Conservation (phyloP, 2,113 vertebrate genomes). For the Dascyllus trimaculatus region DNA sequence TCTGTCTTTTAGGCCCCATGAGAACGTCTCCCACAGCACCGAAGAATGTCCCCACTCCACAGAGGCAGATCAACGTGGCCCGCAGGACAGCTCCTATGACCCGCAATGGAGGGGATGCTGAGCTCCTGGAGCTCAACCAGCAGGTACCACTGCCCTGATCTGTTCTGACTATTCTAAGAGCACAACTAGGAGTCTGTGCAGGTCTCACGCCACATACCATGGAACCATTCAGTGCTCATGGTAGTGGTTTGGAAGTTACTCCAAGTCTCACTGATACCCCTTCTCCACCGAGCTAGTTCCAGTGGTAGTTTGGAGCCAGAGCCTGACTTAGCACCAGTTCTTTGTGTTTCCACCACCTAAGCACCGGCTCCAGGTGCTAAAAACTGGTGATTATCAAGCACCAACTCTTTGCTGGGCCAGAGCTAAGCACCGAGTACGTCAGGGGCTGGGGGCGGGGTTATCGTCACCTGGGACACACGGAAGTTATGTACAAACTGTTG, state of each 20-base stretch:
- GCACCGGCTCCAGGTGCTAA: no score
- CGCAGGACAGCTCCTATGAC: constrained; percentile 84
- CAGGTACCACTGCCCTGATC: constrained; percentile 83
- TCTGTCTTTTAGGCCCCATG: constrained; percentile 86
- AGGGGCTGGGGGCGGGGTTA: no score
- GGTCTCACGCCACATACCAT: background rate
- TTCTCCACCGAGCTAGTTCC: no score
- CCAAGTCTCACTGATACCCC: background rate
- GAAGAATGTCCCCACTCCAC: constrained; percentile 86
- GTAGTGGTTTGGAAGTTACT: background rate
- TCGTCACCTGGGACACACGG: no score
- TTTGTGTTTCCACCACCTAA: no score
- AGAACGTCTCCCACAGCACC: constrained; percentile 93
- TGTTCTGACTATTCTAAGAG: background rate
- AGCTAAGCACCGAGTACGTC: no score
- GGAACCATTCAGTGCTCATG: background rate
- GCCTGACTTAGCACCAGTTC: no score
- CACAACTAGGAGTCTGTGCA: background rate
- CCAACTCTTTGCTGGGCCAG: no score
- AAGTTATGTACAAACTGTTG: no score
- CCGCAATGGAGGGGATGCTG: constrained; percentile 88
- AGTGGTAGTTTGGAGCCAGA: no score
- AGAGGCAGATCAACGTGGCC: constrained; percentile 82
- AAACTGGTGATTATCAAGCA: no score
- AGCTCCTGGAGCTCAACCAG: constrained; percentile 93